phyloP scores from a whole-genome alignment of 2,113 vertebrate genomes.

The Poecile atricapillus region DNA sequence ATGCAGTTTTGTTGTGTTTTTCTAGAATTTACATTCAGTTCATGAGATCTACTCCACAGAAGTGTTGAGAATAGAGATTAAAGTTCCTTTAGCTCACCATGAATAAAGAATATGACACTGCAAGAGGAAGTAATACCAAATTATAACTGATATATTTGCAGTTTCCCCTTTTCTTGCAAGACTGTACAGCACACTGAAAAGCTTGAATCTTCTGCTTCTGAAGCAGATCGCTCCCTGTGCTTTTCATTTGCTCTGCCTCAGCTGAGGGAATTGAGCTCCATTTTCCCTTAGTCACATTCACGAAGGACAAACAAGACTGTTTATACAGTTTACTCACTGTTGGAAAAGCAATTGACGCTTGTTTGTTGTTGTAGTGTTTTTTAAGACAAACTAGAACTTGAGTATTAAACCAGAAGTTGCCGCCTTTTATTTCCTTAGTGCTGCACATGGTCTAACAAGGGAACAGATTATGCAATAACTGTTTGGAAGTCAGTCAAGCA shows the following conservation, averaged over 20 bases:
- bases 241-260: not conserved
- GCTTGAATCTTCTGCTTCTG: not conserved
- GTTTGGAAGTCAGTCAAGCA: not conserved
- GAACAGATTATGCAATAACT: not conserved
- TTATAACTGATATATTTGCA: not conserved
- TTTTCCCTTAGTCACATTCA: not conserved
- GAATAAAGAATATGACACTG: not conserved
- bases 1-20: not conserved
- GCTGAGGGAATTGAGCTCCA: not conserved
- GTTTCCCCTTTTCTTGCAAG: not conserved
- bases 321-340: not conserved
- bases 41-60: fast-evolving
- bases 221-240: not conserved
- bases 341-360: not conserved
- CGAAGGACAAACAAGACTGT: not conserved
- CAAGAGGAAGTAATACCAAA: not conserved
- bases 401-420: not conserved
- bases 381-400: not conserved
- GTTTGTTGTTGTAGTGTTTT: not conserved
- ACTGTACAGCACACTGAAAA: not conserved
- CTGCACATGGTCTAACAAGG: not conserved
- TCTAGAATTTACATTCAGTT: not conserved
- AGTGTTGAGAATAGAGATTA: not conserved
- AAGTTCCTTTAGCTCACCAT: not conserved
- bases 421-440: not conserved